phyloP scores from a whole-genome alignment of 2,797 vertebrate genomes.

The Odontamblyopus lacepedii region DNA sequence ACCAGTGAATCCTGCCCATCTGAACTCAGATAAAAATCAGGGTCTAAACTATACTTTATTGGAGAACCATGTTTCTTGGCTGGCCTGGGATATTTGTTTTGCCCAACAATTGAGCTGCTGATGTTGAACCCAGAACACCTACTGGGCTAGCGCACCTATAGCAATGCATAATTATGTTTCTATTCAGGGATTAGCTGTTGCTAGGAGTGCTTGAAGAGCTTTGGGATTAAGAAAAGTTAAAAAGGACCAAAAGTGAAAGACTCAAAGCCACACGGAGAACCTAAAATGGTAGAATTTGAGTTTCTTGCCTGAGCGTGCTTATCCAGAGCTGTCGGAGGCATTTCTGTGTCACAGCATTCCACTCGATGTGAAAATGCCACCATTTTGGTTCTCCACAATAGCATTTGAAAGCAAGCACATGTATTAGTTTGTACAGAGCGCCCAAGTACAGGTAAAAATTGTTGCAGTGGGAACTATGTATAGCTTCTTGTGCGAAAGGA shows the following conservation, averaged over 20 bases:
- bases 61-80: not conserved
- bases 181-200: conserved; percentile 32
- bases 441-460: not conserved
- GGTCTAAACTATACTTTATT: not conserved
- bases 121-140: not conserved
- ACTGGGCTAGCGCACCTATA: not conserved
- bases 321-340: conserved; percentile 57
- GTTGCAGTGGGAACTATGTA: conserved; percentile 1
- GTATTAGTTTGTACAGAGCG: conserved; percentile 1
- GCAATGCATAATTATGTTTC: conserved; percentile 33
- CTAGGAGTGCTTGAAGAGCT: conserved; percentile 37
- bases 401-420: conserved; percentile 8
- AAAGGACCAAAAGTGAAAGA: conserved; percentile 15
- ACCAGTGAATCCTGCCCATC: too few relatives aligned
- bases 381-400: conserved; percentile 15
- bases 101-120: not conserved
- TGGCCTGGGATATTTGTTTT: not conserved
- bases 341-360: conserved; percentile 52
- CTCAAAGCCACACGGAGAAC: conserved; percentile 11
- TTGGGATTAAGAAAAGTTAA: conserved; percentile 30
- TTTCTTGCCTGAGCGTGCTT: conserved; percentile 72
- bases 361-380: conserved; percentile 41
- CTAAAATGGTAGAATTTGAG: conserved; percentile 56
- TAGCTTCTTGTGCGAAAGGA: conserved; percentile 1
- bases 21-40: too few relatives aligned